These are phyloP conservation scores for Dromococcyx pavoninus DNA, from an alignment of 2,797 vertebrate species.

Conservation along the genomic window DNA sequence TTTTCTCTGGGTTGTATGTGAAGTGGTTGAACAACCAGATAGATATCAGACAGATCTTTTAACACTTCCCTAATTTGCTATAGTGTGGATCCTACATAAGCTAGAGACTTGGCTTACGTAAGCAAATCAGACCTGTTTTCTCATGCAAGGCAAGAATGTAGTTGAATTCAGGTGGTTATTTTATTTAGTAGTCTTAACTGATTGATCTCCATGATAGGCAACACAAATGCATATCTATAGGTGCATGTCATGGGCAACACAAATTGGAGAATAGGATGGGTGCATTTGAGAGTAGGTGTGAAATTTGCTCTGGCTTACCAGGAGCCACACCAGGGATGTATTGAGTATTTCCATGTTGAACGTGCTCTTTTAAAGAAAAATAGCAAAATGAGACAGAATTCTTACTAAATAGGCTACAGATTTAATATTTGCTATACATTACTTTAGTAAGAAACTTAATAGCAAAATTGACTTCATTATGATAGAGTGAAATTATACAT, in stretches of 20 bases:
- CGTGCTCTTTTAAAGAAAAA: neutral
- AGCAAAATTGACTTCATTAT: neutral
- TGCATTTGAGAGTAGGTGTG: neutral
- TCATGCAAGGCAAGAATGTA: neutral
- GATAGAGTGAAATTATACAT: neutral
- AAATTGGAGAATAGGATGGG: neutral
- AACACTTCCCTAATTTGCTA: neutral
- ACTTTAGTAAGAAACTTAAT: neutral
- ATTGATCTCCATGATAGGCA: neutral
- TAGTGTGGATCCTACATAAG: rapidly evolving
- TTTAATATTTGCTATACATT: neutral
- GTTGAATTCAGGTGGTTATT: neutral
- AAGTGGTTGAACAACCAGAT: neutral
- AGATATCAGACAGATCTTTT: neutral
- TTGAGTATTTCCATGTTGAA: neutral
- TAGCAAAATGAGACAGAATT: neutral
- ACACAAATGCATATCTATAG: neutral
- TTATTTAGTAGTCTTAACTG: neutral
- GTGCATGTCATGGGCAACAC: neutral
- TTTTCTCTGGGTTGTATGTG: neutral
- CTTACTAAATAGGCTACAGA: neutral
- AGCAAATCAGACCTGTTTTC: neutral
- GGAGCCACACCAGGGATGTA: neutral
- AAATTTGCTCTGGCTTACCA: neutral
- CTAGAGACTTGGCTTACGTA: neutral